Conservation (phyloP, 2,797 vertebrate genomes). For the Acanthiza pusilla region DNA sequence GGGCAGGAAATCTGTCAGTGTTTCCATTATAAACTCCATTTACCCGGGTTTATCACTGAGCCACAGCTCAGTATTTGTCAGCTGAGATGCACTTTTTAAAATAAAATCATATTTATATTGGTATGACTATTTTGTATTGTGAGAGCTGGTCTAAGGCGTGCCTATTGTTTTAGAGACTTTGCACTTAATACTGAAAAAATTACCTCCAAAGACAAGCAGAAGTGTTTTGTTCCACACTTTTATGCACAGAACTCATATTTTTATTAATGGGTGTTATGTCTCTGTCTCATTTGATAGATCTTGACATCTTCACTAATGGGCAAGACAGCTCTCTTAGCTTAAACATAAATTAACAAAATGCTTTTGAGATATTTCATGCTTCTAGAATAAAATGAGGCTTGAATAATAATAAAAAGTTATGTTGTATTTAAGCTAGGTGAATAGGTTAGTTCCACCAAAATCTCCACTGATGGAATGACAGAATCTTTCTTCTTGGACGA, state of each 20-base stretch:
- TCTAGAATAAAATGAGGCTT: not conserved
- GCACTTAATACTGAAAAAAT: not conserved
- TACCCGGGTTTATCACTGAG: constrained; percentile 48
- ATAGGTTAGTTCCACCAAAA: not conserved
- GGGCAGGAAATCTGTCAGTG: constrained; percentile 41
- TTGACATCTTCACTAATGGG: not conserved
- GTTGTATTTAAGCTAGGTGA: not conserved
- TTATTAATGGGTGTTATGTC: not conserved
- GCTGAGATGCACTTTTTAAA: not conserved
- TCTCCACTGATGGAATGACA: not conserved
- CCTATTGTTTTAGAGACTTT: not conserved
- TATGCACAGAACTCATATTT: not conserved
- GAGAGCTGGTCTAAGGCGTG: not conserved
- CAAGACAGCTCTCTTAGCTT: not conserved
- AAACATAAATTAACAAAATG: not conserved
- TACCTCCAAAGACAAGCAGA: not conserved
- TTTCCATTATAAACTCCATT: constrained; percentile 50
- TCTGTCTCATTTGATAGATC: not conserved
- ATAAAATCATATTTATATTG: constrained; percentile 30
- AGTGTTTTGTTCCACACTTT: not conserved
- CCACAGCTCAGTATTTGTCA: constrained; percentile 22
- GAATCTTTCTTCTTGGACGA: not conserved
- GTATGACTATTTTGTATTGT: not conserved
- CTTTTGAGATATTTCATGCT: not conserved
- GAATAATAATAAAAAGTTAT: not conserved